Conservation (phyloP, 1,140 invertebrate genomes). For the Acromyrmex charruanus region DNA sequence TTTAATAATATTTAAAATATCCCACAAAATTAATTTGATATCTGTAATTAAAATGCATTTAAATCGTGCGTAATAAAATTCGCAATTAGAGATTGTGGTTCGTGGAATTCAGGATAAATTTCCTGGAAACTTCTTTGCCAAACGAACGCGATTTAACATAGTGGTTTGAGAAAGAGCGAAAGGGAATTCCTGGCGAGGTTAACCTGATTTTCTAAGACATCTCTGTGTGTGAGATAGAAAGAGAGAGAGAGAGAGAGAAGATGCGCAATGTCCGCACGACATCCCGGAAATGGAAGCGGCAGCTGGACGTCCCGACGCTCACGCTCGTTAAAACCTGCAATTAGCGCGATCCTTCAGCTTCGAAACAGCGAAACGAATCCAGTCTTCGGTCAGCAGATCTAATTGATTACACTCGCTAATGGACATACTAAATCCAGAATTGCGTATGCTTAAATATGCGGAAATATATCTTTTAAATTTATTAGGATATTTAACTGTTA, state of each 20-base stretch:
- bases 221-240: background rate
- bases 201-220: slow-evolving; percentile 64
- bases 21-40: background rate
- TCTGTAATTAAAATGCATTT: background rate
- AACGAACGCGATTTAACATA: slow-evolving; percentile 25
- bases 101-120: slow-evolving; percentile 59
- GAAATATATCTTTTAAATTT: background rate
- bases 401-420: slow-evolving; percentile 57
- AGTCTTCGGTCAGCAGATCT: slow-evolving; percentile 36
- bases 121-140: slow-evolving; percentile 36
- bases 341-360: slow-evolving; percentile 40
- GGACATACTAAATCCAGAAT: slow-evolving; percentile 21
- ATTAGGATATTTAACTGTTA: background rate
- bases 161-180: slow-evolving; percentile 20
- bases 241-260: slow-evolving; percentile 17
- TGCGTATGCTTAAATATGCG: background rate
- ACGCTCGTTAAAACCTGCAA: slow-evolving; percentile 47
- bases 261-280: slow-evolving; percentile 3
- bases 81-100: slow-evolving; percentile 7
- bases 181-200: slow-evolving; percentile 59
- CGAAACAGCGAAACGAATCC: slow-evolving; percentile 41
- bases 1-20: background rate
- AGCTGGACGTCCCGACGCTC: slow-evolving; percentile 28
- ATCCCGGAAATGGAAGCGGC: slow-evolving; percentile 48
- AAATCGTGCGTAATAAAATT: background rate